Evolutionary conservation across 1,140 invertebrate genomes (phyloP).

Genomic region (Drosophila leontia): DNA sequence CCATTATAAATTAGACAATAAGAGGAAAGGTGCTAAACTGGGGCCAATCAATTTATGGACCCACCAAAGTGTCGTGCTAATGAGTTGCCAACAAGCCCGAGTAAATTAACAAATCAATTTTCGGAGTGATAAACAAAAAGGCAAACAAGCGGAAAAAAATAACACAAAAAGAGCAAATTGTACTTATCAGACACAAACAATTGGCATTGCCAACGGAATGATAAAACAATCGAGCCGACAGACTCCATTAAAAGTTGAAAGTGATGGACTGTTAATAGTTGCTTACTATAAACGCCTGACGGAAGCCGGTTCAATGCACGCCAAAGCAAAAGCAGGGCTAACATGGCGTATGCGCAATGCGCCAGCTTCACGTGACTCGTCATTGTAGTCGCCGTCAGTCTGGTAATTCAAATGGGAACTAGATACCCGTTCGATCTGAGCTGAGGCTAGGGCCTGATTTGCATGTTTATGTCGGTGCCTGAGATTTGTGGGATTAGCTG

Average conservation of each 20-base stretch:
- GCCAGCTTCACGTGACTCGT: slow-evolving; percentile 48
- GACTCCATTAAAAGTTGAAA: slow-evolving; percentile 33
- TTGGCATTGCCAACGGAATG: slow-evolving; percentile 33
- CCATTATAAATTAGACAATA: slow-evolving; percentile 31
- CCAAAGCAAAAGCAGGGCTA: slow-evolving; percentile 33
- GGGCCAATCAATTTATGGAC: slow-evolving; percentile 55
- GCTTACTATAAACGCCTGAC: slow-evolving; percentile 45
- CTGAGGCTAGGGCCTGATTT: slow-evolving; percentile 24
- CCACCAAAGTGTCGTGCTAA: slow-evolving; percentile 59
- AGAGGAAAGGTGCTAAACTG: slow-evolving; percentile 60
- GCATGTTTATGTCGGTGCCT: slow-evolving; percentile 29
- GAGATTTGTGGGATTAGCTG: slow-evolving; percentile 24
- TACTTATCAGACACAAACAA: slow-evolving; percentile 29
- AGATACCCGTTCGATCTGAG: slow-evolving; percentile 15
- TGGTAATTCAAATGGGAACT: slow-evolving; percentile 23
- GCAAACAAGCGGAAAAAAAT: slow-evolving; percentile 23
- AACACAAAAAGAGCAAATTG: slow-evolving; percentile 21
- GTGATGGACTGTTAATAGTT: slow-evolving; percentile 42
- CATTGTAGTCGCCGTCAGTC: neutral
- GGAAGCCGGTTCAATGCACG: slow-evolving; percentile 74
- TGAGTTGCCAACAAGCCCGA: slow-evolving; percentile 59
- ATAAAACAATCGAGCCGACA: slow-evolving; percentile 36
- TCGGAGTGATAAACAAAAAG: slow-evolving; percentile 60
- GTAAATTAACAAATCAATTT: slow-evolving; percentile 76
- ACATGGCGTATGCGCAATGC: slow-evolving; percentile 67